These are phyloP conservation scores for Orthosia cruda DNA, from an alignment of 2,888 invertebrate genomes.

Conservation along the genomic window DNA sequence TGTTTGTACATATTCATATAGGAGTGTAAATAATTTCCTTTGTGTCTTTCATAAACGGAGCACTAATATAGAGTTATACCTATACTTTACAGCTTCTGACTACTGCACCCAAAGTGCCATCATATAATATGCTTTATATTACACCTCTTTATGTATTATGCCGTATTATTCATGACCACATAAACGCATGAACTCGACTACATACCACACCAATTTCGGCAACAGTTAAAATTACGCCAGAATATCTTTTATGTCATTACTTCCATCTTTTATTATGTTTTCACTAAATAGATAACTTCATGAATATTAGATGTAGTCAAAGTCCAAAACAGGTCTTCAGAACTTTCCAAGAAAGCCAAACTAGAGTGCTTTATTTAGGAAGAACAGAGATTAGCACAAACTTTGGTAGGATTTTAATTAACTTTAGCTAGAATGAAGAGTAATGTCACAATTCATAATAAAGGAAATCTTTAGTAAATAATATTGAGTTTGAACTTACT, in stretches of 20 bases:
- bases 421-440: constrained; percentile 54
- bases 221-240: constrained; percentile 66
- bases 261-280: constrained; percentile 56
- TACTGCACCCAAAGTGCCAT: constrained; percentile 54
- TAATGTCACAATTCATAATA: constrained; percentile 48
- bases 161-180: constrained; percentile 69
- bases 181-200: constrained; percentile 67
- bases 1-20: not conserved
- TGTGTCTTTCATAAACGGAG: constrained; percentile 31
- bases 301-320: constrained; percentile 58
- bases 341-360: constrained; percentile 57
- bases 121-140: constrained; percentile 66
- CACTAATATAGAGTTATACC: constrained; percentile 38
- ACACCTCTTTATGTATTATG: constrained; percentile 69
- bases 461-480: constrained; percentile 20
- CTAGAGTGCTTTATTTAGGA: constrained; percentile 62
- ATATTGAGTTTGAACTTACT: constrained; percentile 5
- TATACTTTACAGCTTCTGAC: constrained; percentile 46
- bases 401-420: constrained; percentile 61
- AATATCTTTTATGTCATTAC: constrained; percentile 61
- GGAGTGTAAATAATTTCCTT: constrained; percentile 31
- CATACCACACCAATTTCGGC: constrained; percentile 66
- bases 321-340: constrained; percentile 39
- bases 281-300: constrained; percentile 58
- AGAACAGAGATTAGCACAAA: constrained; percentile 59